phyloP scores from a whole-genome alignment of 2,797 vertebrate species.

The Meda fulgida region DNA sequence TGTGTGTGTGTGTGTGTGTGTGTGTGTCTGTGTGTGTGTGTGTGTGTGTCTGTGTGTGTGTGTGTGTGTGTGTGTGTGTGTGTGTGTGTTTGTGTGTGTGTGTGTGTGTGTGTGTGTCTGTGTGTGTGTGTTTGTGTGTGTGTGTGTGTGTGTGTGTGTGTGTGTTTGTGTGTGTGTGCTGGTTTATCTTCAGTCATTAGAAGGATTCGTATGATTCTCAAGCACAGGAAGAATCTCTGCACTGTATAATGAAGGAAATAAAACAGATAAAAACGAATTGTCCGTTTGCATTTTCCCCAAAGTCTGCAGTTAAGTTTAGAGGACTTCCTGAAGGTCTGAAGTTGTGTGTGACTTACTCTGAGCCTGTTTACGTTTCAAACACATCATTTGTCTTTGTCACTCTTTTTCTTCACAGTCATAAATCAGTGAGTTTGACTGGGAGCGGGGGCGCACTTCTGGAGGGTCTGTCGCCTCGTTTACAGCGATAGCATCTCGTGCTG shows the following conservation, averaged over 20 bases:
- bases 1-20: too few relatives aligned
- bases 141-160: too few relatives aligned
- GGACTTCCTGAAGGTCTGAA: constrained; percentile 8
- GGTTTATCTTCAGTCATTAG: too few relatives aligned
- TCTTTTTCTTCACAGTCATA: not conserved
- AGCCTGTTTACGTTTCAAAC: not conserved
- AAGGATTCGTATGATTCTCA: too few relatives aligned
- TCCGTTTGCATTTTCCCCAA: not conserved
- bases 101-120: too few relatives aligned
- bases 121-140: too few relatives aligned
- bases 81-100: too few relatives aligned
- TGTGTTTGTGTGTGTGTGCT: too few relatives aligned
- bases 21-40: too few relatives aligned
- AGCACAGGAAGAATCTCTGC: too few relatives aligned
- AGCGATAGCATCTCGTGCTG: not conserved
- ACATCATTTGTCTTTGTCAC: constrained; percentile 13
- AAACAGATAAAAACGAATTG: not conserved
- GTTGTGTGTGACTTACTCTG: not conserved
- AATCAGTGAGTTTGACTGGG: not conserved
- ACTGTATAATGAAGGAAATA: not conserved
- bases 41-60: too few relatives aligned
- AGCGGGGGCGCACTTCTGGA: not conserved
- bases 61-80: too few relatives aligned
- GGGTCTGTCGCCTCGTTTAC: not conserved
- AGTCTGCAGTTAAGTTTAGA: not conserved